Base-by-base conservation (phyloP, 2,113 vertebrate genomes). In the Tetrax tetrax region DNA sequence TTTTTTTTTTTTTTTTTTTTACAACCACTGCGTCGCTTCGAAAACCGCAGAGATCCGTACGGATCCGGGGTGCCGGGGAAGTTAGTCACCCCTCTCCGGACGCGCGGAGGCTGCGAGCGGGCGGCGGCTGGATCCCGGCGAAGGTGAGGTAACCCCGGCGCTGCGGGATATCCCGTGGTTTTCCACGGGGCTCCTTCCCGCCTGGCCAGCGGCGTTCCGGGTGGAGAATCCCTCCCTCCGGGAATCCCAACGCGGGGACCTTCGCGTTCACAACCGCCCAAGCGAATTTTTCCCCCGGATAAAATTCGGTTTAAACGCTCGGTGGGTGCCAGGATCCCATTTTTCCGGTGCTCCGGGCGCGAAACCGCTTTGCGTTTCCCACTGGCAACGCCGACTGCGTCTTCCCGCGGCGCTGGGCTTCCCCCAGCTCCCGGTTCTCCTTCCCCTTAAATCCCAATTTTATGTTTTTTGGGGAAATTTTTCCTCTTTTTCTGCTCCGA, bases 111-210 rank as follows among this genome's bases (percentile, higher is more conserved):
- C 35, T 51, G 48, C 14, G 20, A 76, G 33, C 23, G 2, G 6
- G 23, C 5, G 5, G 22, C 29, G 18, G 45, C 68, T 9, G 83
- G 22, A 37, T 47, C 70, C 87, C 3, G 2, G 28, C 37, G n/a
- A 12, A 12, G 1, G 6, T 6, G 2, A 50, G 56, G 69, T 63
- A 50, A 50, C 61, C 27, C 59, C 4, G 14, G 53, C n/a, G 3
- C 60, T 1, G 70, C 63, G 28, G 1, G 10, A 13, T 2, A 1
- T 1, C 22, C 75, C 33, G 0, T 0, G 15, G 21, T 2, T 13
- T 75, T 12, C 63, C 56, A 0, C 7, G 15, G 12, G 33, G 45
- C 4, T 37, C 41, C 57, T 21, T 45, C 50, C 61, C 8, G 41
- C 41, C 41, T 16, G 41, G 27, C 0, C 16, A 33, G 45, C 35